Conservation (phyloP, 2,797 vertebrate species). For the Pseudomugil gertrudae region DNA sequence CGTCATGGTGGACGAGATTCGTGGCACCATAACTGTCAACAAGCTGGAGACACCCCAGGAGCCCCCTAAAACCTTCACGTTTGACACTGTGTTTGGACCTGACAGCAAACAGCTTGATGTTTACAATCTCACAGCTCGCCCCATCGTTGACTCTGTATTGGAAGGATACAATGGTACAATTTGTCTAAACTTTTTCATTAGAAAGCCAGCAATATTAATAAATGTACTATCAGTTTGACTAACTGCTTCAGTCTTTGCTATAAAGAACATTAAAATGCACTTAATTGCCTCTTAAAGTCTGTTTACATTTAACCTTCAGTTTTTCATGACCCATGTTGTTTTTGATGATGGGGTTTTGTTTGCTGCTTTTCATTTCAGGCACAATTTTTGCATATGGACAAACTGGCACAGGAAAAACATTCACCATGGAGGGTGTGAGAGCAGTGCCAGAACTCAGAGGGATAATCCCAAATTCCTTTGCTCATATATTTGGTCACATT, state of each 20-base stretch:
- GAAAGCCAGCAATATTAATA: not conserved
- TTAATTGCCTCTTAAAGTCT: not conserved
- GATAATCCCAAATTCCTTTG: conserved; percentile 99
- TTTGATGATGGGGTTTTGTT: not conserved
- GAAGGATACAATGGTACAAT: conserved; percentile 96
- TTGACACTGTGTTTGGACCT: conserved; percentile 96
- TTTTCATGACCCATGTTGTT: not conserved
- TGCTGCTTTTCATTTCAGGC: conserved; percentile 78
- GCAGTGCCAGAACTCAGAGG: conserved; percentile 96
- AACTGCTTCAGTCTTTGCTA: too few species aligned
- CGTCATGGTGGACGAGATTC: conserved; percentile 93
- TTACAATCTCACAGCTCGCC: conserved; percentile 96
- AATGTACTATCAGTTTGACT: too few species aligned
- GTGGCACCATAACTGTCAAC: conserved; percentile 94
- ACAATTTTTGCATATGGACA: conserved; percentile 99
- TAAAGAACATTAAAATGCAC: not conserved
- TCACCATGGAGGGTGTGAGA: conserved; percentile 98
- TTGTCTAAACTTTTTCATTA: not conserved
- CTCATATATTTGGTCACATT: conserved; percentile 98
- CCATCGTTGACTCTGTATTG: conserved; percentile 95
- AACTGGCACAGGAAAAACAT: conserved; percentile 98
- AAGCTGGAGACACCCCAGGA: conserved; percentile 92
- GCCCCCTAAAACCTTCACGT: conserved; percentile 97
- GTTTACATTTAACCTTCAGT: not conserved
- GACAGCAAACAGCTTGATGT: conserved; percentile 99